Percentiles rank a stretch among this genome's conserved stretches.
phyloP scores from a whole-genome alignment of 2,888 invertebrate species.

The Epicampocera succincta region DNA sequence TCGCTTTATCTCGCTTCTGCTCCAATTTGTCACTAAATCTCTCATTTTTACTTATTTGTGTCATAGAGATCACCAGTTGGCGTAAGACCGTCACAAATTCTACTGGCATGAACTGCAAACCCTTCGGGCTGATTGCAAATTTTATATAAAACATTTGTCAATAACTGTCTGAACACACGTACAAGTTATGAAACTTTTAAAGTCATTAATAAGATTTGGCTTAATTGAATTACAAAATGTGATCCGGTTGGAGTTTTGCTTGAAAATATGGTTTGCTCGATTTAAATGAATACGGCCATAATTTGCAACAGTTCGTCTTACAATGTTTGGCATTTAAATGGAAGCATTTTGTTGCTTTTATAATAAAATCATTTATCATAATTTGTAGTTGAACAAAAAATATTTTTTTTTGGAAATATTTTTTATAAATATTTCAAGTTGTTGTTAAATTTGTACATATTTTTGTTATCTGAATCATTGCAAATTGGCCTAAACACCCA shows the following conservation, averaged over 20 bases:
- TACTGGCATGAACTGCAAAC: background rate
- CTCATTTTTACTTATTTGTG: no score
- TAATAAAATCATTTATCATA: conserved; percentile 16
- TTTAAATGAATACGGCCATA: conserved; percentile 5
- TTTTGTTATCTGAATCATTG: background rate
- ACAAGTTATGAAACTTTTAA: conserved; percentile 35
- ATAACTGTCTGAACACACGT: background rate
- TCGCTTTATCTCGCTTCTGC: no score
- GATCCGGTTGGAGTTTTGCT: conserved; percentile 27
- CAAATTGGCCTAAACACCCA: conserved; percentile 6
- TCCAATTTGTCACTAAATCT: no score
- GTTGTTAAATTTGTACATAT: background rate
- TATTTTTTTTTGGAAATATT: background rate
- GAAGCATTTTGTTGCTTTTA: conserved; percentile 25
- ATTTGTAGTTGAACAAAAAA: background rate
- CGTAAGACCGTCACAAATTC: no score
- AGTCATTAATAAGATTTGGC: conserved; percentile 47
- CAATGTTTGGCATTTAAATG: conserved; percentile 22
- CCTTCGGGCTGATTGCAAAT: conserved; percentile 4
- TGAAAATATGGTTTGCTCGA: background rate
- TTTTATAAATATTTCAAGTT: background rate
- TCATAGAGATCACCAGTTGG: no score
- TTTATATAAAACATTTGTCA: conserved; percentile 29
- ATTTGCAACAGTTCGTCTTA: conserved; percentile 28
- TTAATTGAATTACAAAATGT: conserved; percentile 51